Base-by-base conservation (phyloP, 2,797 vertebrate species). In the Acropternis orthonyx region DNA sequence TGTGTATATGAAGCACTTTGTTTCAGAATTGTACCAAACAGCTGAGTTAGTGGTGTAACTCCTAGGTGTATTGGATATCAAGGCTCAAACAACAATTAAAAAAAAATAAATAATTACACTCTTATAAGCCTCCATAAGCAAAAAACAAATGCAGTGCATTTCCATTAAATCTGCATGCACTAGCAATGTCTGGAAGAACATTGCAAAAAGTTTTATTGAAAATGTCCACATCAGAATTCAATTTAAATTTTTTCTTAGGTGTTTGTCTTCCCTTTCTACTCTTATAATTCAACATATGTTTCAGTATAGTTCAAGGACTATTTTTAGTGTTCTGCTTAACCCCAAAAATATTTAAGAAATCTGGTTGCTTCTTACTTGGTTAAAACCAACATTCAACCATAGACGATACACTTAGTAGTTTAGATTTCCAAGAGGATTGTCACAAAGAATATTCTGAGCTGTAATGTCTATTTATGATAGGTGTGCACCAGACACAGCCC, bases 401-500 rank as follows among this genome's bases (percentile, higher is more conserved):
- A 39, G 54, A 88, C 69, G 23, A n/a, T 52, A 14, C 2, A 30
- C 39, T 84, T 78, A 56, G 10, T 51, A 77, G 15, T 62, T 85
- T 51, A 66, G 20, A 30, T 86, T 88, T 74, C 27, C 7, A 30
- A 7, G 82, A 61, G 23, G 22, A 5, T 22, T 91, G 12, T 48
- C 72, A 36, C 41, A 77, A 88, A 63, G 73, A 18, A 5, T 34
- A 37, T 77, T 89, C 73, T 48, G 23, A 95, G 23, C 48, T 89
- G 54, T 94, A 81, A 66, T 51, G 19, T 87, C 41, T 95, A 0
- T 97, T 66, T 91, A 68, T 61, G 65, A 59, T 96, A 99, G 99
- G 99, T 85, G 97, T 99, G 67, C 98, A 99, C 81, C 98, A 99
- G 58, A 97, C 98, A 87, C 98, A 98, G 32, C 98, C 98, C 16